Evolutionary conservation across 37 sponge, comb jelly and placozoan species (phyloP).

Genomic region (Oopsacas minuta): DNA sequence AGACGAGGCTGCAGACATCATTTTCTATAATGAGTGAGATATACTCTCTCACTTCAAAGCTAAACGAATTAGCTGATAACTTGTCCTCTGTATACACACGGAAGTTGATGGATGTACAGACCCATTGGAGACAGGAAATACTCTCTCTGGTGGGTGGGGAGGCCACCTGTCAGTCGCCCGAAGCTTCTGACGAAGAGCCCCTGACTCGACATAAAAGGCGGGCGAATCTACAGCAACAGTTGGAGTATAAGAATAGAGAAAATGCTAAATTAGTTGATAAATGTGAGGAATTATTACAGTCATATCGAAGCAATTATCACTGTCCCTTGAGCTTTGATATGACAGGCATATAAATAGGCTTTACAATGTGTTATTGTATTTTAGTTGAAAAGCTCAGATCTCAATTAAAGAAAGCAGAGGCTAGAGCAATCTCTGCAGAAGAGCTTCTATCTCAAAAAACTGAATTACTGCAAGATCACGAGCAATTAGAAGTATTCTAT

Average conservation of each 20-base stretch:
- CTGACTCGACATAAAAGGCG: background rate
- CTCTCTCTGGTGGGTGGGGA: background rate
- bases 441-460: background rate
- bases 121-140: background rate
- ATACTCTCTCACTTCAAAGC: background rate
- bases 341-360: too few species aligned
- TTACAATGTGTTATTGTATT: too few species aligned
- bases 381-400: background rate
- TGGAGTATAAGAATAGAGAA: conserved; percentile 6
- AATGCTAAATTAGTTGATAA: background rate
- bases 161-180: background rate
- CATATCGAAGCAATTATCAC: too few species aligned
- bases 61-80: background rate
- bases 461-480: background rate
- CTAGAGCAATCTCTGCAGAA: background rate
- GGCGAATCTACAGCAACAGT: conserved; percentile 1
- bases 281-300: background rate
- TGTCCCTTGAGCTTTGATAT: too few species aligned
- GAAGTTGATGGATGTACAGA: background rate
- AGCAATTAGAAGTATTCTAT: background rate
- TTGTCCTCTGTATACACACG: background rate
- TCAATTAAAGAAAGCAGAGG: background rate
- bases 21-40: background rate
- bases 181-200: background rate
- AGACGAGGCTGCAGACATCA: background rate